phyloP scores from a whole-genome alignment of 2,113 vertebrate species.

The Trematocara zebra region DNA sequence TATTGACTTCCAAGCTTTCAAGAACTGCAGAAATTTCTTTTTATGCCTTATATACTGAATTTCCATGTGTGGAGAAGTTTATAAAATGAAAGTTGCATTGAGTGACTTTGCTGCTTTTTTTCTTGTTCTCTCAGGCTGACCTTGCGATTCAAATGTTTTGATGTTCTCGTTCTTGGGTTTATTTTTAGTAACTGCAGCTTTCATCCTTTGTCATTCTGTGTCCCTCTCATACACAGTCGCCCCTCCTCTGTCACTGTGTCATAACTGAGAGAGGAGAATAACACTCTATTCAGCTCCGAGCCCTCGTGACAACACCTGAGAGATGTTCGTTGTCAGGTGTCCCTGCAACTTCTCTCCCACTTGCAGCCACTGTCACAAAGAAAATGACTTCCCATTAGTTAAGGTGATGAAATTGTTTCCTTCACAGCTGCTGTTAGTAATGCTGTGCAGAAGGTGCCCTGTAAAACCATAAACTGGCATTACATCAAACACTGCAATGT shows the following conservation, averaged over 20 bases:
- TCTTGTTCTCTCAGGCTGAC: neutral
- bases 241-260: constrained; percentile 10
- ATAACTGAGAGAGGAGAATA: constrained; percentile 16
- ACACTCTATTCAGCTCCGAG: neutral
- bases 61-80: neutral
- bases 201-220: constrained; percentile 7
- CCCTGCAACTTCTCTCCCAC: constrained; percentile 3
- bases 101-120: neutral
- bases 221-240: neutral
- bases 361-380: neutral
- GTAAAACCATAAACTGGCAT: neutral
- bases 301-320: constrained; percentile 31
- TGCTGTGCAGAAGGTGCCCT: neutral
- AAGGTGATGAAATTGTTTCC: constrained; percentile 52
- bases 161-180: neutral
- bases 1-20: neutral
- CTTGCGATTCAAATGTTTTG: neutral
- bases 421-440: neutral
- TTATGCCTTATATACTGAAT: neutral
- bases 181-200: constrained; percentile 25
- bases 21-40: neutral
- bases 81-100: neutral
- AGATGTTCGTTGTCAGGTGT: constrained; percentile 24
- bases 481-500: neutral
- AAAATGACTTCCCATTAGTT: constrained; percentile 50